Evolutionary conservation across 2,797 vertebrate species (phyloP).

Genomic region (Sebastes baramenuke): DNA sequence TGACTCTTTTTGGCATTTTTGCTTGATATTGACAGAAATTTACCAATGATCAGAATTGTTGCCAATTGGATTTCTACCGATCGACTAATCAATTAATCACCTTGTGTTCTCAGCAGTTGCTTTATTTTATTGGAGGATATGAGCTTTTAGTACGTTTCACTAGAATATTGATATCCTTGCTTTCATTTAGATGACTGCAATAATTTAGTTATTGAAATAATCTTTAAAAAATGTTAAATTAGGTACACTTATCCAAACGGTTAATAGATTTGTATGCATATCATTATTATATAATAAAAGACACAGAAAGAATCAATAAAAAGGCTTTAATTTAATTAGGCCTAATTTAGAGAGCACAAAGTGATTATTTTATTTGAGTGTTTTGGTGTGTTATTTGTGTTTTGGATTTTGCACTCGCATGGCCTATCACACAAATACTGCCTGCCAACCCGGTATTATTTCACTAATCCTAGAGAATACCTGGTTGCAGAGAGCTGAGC

Average conservation of each 20-base stretch:
- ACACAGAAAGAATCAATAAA: background rate
- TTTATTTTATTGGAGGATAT: background rate
- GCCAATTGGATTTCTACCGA: background rate
- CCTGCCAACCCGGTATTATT: conserved; percentile 48
- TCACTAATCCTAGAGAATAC: conserved; percentile 55
- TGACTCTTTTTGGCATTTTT: background rate
- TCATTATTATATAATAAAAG: background rate
- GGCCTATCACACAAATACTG: conserved; percentile 8
- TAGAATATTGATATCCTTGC: background rate
- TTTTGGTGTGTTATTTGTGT: conserved; percentile 3
- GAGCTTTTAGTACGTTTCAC: background rate
- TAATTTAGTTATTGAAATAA: background rate
- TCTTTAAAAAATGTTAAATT: background rate
- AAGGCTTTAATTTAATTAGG: background rate
- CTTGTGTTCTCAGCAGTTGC: background rate
- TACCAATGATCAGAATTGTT: background rate
- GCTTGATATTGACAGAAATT: background rate
- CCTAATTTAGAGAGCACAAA: background rate
- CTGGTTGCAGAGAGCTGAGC: conserved; percentile 38
- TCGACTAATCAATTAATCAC: background rate
- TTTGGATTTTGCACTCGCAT: conserved; percentile 3
- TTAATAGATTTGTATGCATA: background rate
- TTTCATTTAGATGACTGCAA: background rate
- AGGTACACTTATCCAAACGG: background rate
- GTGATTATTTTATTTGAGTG: background rate